These are phyloP conservation scores for Pyxicephalus adspersus DNA, from an alignment of 2,113 vertebrate species.

Conservation along the genomic window DNA sequence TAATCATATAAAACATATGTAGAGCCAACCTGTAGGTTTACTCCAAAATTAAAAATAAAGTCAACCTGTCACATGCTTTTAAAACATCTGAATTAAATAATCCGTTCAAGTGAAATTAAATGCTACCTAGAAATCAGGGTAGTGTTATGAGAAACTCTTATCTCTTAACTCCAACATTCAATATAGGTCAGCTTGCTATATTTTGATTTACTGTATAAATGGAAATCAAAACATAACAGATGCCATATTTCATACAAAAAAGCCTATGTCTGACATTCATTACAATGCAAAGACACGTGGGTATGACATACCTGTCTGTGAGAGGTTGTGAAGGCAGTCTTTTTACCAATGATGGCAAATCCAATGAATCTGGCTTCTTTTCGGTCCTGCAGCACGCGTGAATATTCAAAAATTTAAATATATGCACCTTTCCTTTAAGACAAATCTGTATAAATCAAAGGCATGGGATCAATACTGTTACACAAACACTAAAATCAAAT, in stretches of 20 bases:
- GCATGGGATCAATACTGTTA: background rate
- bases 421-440: conserved; percentile 96
- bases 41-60: too few relatives aligned
- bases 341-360: conserved; percentile 89
- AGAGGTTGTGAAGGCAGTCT: conserved; percentile 90
- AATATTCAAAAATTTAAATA: conserved; percentile 97
- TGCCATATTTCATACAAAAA: too few relatives aligned
- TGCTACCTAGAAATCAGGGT: too few relatives aligned
- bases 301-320: conserved; percentile 86
- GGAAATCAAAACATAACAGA: too few relatives aligned
- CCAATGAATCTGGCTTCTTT: conserved; percentile 95
- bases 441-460: conserved; percentile 84
- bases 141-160: too few relatives aligned
- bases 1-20: too few relatives aligned
- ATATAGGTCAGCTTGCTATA: too few relatives aligned
- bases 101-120: background rate
- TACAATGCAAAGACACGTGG: background rate
- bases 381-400: conserved; percentile 91
- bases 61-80: too few relatives aligned
- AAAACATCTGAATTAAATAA: background rate
- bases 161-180: too few relatives aligned
- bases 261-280: background rate
- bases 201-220: too few relatives aligned
- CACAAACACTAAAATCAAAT: background rate
- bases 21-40: too few relatives aligned